A percentile compares a stretch with the other conserved stretches of the same genome.
Evolutionary conservation across 2,888 invertebrate species (phyloP).

Genomic region (Trissoscelio sp.): DNA sequence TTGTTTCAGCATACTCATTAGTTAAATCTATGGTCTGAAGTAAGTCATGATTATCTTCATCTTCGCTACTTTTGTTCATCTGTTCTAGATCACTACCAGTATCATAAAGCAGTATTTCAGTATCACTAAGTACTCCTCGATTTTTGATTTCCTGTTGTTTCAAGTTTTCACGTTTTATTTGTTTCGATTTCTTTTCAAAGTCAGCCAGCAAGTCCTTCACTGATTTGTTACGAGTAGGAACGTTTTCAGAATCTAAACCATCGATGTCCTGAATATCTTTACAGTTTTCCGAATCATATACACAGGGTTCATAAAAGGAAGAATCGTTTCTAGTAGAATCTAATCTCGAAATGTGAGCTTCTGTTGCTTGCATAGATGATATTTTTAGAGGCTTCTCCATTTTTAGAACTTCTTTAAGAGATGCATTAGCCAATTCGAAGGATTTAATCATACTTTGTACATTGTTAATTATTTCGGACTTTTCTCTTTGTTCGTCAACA

Average conservation of each 20-base stretch:
- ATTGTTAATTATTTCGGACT: constrained; percentile 69
- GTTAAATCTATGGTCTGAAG: constrained; percentile 26
- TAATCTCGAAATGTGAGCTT: constrained; percentile 82
- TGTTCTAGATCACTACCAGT: constrained; percentile 82
- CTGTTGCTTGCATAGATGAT: constrained; percentile 80
- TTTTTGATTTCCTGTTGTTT: constrained; percentile 78
- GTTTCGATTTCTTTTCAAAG: constrained; percentile 83
- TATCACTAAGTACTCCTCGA: constrained; percentile 83
- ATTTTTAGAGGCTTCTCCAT: constrained; percentile 83
- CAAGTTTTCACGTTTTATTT: constrained; percentile 76
- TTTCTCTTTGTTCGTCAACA: constrained; percentile 3
- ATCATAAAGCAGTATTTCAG: constrained; percentile 84
- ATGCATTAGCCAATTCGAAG: constrained; percentile 75
- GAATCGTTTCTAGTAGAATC: constrained; percentile 72
- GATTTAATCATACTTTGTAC: constrained; percentile 79
- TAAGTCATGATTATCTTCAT: constrained; percentile 75
- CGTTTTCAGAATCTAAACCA: constrained; percentile 64
- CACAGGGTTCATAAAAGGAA: constrained; percentile 74
- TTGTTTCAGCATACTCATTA: constrained; percentile 70
- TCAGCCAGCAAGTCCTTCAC: constrained; percentile 83
- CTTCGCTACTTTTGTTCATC: constrained; percentile 74
- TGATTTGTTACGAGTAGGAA: constrained; percentile 79
- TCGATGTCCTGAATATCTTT: constrained; percentile 13
- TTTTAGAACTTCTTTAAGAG: constrained; percentile 75
- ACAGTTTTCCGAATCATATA: constrained; percentile 70